phyloP scores from a whole-genome alignment of 23 tunicate genomes.

The Corella eumyota region DNA sequence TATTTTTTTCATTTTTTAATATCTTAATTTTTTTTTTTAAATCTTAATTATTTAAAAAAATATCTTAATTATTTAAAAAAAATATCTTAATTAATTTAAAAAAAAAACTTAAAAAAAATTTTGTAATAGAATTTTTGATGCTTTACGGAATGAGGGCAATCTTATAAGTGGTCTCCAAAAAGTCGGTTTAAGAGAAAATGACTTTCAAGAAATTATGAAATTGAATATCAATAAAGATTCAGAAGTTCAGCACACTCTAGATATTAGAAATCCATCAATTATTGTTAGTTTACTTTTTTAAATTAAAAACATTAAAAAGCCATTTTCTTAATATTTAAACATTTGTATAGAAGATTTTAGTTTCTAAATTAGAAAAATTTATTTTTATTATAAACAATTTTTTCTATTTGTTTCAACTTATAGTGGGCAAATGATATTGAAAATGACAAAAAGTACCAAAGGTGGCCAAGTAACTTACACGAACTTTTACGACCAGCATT shows the following conservation, averaged over 20 bases:
- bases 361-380: too few species aligned
- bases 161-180: slow-evolving; percentile 54
- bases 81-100: too few species aligned
- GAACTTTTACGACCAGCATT: slow-evolving; percentile 96
- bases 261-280: slow-evolving; percentile 56
- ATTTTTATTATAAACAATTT: not conserved
- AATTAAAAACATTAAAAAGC: too few species aligned
- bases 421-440: slow-evolving; percentile 96
- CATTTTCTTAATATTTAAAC: too few species aligned
- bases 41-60: too few species aligned
- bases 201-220: slow-evolving; percentile 32
- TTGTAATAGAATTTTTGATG: slow-evolving; percentile 41
- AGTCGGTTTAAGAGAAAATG: slow-evolving; percentile 17
- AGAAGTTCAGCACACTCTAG: slow-evolving; percentile 32
- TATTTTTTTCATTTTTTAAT: too few species aligned
- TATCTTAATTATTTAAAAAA: too few species aligned
- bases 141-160: slow-evolving; percentile 48
- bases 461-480: slow-evolving; percentile 66
- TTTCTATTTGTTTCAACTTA: not conserved
- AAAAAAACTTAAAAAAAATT: too few species aligned
- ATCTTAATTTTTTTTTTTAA: too few species aligned
- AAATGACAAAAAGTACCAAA: slow-evolving; percentile 61
- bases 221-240: slow-evolving; percentile 27
- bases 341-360: too few species aligned
- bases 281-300: slow-evolving; percentile 61